A percentile compares a stretch with the other conserved stretches of the same genome.
These are phyloP conservation scores for Lucilia cuprina DNA, from an alignment of 1,140 invertebrate species.

Conservation along the genomic window DNA sequence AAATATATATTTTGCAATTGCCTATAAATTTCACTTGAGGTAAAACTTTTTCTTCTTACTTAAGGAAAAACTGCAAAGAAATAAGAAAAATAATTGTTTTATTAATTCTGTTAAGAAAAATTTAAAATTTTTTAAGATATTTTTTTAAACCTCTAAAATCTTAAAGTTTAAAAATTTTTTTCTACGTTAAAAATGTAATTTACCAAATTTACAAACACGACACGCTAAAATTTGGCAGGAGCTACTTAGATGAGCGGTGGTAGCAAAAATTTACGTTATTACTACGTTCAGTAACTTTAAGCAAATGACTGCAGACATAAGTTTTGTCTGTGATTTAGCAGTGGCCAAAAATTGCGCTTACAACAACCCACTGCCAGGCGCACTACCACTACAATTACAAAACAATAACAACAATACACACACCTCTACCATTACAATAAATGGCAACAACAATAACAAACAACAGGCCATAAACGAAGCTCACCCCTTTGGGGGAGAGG, in stretches of 20 bases:
- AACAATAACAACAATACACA: not conserved
- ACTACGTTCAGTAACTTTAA: constrained; percentile 63
- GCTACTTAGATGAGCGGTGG: constrained; percentile 41
- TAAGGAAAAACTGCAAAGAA: not conserved
- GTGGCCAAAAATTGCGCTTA: constrained; percentile 61
- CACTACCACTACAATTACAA: constrained; percentile 16
- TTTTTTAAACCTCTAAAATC: not conserved
- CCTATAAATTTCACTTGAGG: not conserved
- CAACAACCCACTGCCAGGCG: constrained; percentile 42
- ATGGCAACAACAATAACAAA: too few relatives aligned
- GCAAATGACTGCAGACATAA: constrained; percentile 63
- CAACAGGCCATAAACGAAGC: not conserved
- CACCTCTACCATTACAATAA: constrained; percentile 10
- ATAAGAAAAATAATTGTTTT: not conserved
- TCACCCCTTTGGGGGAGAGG: not conserved
- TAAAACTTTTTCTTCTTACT: not conserved
- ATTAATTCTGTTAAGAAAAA: not conserved
- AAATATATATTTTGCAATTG: not conserved
- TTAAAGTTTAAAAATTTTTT: not conserved
- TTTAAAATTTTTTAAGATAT: not conserved
- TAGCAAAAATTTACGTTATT: constrained; percentile 54
- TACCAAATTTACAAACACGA: constrained; percentile 37
- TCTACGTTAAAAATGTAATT: not conserved
- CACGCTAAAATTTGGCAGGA: constrained; percentile 39
- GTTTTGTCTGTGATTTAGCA: constrained; percentile 62